Percentiles rank a stretch among this genome's conserved stretches.
These are phyloP conservation scores for Venturia canescens DNA, from an alignment of 1,140 invertebrate genomes.

Conservation along the genomic window DNA sequence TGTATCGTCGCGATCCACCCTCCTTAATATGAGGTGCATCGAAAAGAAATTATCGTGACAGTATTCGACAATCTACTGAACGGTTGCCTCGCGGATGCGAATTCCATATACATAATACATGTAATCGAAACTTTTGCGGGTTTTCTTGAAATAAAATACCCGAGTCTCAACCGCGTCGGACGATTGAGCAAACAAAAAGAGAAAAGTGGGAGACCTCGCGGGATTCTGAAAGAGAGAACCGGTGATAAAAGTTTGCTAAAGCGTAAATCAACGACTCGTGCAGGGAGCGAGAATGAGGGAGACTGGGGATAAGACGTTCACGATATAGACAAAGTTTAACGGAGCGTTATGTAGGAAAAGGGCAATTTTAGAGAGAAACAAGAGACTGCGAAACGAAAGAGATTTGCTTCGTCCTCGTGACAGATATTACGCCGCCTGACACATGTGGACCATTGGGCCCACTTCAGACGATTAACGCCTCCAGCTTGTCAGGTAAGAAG, in stretches of 20 bases:
- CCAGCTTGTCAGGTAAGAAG: no score
- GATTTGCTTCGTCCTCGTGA: background rate
- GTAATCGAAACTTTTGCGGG: background rate
- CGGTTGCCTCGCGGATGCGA: no score
- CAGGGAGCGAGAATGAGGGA: background rate
- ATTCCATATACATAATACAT: no score
- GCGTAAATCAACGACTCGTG: constrained; percentile 60
- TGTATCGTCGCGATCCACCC: no score
- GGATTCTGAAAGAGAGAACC: constrained; percentile 60
- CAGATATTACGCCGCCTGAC: background rate
- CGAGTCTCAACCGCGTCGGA: background rate
- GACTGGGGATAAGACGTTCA: background rate
- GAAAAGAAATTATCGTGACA: no score
- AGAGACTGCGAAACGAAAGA: background rate
- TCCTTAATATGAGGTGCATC: no score
- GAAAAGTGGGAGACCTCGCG: constrained; percentile 3
- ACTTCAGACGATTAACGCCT: background rate
- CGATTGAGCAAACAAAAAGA: background rate
- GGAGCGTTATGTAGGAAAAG: constrained; percentile 27
- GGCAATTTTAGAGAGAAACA: background rate
- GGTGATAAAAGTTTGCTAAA: constrained; percentile 69
- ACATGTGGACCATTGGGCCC: background rate
- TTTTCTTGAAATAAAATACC: constrained; percentile 22
- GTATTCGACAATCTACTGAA: no score
- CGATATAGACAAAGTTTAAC: constrained; percentile 35